Evolutionary conservation across 2,888 invertebrate species (phyloP).

Genomic region (Calameuta idolon): DNA sequence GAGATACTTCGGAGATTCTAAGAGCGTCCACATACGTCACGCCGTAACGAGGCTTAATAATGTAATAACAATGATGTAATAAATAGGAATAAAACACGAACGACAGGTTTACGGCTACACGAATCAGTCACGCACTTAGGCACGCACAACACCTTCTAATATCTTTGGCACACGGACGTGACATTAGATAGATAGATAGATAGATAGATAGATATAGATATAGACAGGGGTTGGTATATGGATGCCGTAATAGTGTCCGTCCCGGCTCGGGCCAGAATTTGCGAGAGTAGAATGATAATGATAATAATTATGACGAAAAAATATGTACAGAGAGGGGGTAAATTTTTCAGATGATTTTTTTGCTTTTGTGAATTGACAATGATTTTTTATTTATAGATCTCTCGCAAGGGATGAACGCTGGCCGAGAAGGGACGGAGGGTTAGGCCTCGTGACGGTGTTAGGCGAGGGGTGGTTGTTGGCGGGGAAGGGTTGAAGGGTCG

Average conservation of each 20-base stretch:
- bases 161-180: slow-evolving; percentile 37
- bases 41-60: slow-evolving; percentile 42
- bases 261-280: neutral
- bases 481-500: slow-evolving; percentile 34
- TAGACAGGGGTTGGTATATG: slow-evolving; percentile 14
- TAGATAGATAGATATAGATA: slow-evolving; percentile 9
- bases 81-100: slow-evolving; percentile 42
- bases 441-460: slow-evolving; percentile 8
- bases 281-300: neutral
- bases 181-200: slow-evolving; percentile 21
- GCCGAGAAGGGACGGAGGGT: slow-evolving; percentile 14
- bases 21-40: slow-evolving; percentile 46
- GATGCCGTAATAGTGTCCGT: neutral
- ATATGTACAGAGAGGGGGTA: too few relatives aligned
- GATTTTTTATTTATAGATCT: neutral
- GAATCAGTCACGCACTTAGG: slow-evolving; percentile 50
- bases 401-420: slow-evolving; percentile 12
- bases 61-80: slow-evolving; percentile 41
- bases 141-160: slow-evolving; percentile 50
- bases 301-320: too few relatives aligned
- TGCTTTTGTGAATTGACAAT: neutral
- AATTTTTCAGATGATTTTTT: neutral
- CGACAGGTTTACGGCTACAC: slow-evolving; percentile 53
- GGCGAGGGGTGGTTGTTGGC: neutral
- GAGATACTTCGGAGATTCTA: slow-evolving; percentile 28